These are phyloP conservation scores for Heliconius erato DNA, from an alignment of 2,888 invertebrate genomes.

Conservation along the genomic window DNA sequence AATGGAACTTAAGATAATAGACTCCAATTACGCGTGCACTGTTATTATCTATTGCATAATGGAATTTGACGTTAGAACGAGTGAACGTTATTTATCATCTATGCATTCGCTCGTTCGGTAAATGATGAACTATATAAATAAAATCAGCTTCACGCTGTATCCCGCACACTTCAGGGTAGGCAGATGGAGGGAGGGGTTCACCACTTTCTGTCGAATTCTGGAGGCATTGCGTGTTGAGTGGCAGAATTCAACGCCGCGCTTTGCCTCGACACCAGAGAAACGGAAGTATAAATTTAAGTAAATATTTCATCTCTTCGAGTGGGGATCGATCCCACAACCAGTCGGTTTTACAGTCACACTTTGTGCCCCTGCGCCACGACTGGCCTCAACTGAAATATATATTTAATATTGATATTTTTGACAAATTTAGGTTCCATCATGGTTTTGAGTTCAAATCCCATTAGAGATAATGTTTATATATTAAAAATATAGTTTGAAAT, in stretches of 20 bases:
- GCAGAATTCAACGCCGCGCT: too few relatives aligned
- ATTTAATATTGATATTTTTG: not conserved
- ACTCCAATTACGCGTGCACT: conserved; percentile 35
- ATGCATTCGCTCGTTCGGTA: conserved; percentile 7
- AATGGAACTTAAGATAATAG: conserved; percentile 40
- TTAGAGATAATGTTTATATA: not conserved
- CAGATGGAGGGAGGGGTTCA: too few relatives aligned
- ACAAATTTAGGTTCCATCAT: not conserved
- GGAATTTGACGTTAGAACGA: conserved; percentile 21
- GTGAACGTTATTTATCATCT: conserved; percentile 28
- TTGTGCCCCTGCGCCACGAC: too few relatives aligned
- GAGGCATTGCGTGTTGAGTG: too few relatives aligned
- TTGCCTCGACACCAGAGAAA: too few relatives aligned
- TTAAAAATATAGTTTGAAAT: not conserved
- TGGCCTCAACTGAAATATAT: not conserved
- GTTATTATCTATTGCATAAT: conserved; percentile 37
- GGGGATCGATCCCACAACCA: too few relatives aligned
- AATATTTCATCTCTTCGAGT: too few relatives aligned
- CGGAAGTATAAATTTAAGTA: too few relatives aligned
- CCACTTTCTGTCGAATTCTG: too few relatives aligned
- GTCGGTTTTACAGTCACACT: too few relatives aligned
- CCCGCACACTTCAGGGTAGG: too few relatives aligned
- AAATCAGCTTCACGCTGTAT: too few relatives aligned
- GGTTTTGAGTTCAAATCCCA: not conserved
- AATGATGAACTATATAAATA: not conserved